Percentiles rank a stretch among this genome's conserved stretches.
These are phyloP conservation scores for Drosophila limbata DNA, from an alignment of 2,888 invertebrate genomes.

Conservation along the genomic window DNA sequence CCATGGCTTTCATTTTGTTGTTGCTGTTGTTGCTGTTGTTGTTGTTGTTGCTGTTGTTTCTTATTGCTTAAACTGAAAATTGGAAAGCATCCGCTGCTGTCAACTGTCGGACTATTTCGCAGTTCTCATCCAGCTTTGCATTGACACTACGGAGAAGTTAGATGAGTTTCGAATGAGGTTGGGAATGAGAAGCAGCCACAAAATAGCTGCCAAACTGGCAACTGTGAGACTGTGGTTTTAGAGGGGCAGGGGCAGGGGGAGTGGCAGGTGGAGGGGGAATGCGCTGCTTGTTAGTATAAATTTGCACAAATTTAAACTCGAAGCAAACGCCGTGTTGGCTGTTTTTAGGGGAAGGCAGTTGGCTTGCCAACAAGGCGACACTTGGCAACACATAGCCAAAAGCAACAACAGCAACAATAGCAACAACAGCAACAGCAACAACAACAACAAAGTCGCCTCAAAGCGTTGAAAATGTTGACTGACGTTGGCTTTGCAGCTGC, in stretches of 20 bases:
- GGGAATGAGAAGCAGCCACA: neutral
- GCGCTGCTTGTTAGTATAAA: conserved; percentile 63
- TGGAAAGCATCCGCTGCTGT: conserved; percentile 54
- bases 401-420: conserved; percentile 34
- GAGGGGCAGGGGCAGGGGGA: neutral
- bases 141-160: conserved; percentile 42
- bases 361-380: conserved; percentile 51
- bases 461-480: conserved; percentile 65
- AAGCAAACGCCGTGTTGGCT: conserved; percentile 1
- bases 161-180: neutral
- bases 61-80: conserved; percentile 63
- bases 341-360: conserved; percentile 13
- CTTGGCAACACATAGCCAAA: conserved; percentile 59
- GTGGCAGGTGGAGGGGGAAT: neutral
- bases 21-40: conserved; percentile 12
- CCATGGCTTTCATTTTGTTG: conserved; percentile 20
- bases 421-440: conserved; percentile 25
- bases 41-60: conserved; percentile 22
- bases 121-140: conserved; percentile 57
- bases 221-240: neutral
- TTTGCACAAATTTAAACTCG: conserved; percentile 62
- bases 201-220: conserved; percentile 13
- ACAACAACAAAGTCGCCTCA: conserved; percentile 43
- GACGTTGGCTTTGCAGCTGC: conserved; percentile 73
- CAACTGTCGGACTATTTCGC: conserved; percentile 48